Percentiles rank a stretch among this genome's conserved stretches.
Evolutionary conservation across 1,140 invertebrate species (phyloP).

Genomic region (Hylyphantes graminicola): DNA sequence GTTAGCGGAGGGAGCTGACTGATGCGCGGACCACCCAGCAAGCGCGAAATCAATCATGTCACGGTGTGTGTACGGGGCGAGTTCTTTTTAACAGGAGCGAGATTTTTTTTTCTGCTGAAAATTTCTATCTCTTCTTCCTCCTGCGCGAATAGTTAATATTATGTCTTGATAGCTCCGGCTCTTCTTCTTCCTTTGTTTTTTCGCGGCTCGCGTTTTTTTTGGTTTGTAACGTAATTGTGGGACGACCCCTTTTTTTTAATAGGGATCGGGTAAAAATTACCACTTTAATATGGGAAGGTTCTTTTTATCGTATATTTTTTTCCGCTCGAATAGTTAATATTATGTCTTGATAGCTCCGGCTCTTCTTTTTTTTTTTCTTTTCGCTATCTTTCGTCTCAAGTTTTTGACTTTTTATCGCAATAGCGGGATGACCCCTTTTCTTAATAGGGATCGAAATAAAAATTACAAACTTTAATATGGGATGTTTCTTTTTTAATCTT

Average conservation of each 20-base stretch:
- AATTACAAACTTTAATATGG: no score
- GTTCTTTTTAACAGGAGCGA: constrained; percentile 51
- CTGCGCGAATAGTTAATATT: constrained; percentile 58
- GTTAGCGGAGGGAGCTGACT: constrained; percentile 42
- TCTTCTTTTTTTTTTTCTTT: background rate
- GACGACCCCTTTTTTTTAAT: no score
- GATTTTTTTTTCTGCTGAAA: constrained; percentile 10
- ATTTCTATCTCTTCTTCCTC: background rate
- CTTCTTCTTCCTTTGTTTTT: background rate
- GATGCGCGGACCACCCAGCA: constrained; percentile 59
- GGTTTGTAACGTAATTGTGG: no score
- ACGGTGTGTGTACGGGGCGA: constrained; percentile 46
- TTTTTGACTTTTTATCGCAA: constrained; percentile 50
- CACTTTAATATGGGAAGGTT: no score
- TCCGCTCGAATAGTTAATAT: constrained; percentile 55
- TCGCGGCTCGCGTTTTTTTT: constrained; percentile 43
- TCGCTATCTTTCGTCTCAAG: background rate
- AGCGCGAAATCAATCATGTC: constrained; percentile 60
- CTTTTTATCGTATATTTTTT: no score
- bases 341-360: constrained; percentile 56
- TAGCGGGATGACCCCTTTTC: no score
- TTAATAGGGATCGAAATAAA: no score
- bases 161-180: constrained; percentile 54
- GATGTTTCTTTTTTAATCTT: no score
- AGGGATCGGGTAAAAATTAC: no score